These are phyloP conservation scores for Spea bombifrons DNA, from an alignment of 2,113 vertebrate genomes.

Conservation along the genomic window DNA sequence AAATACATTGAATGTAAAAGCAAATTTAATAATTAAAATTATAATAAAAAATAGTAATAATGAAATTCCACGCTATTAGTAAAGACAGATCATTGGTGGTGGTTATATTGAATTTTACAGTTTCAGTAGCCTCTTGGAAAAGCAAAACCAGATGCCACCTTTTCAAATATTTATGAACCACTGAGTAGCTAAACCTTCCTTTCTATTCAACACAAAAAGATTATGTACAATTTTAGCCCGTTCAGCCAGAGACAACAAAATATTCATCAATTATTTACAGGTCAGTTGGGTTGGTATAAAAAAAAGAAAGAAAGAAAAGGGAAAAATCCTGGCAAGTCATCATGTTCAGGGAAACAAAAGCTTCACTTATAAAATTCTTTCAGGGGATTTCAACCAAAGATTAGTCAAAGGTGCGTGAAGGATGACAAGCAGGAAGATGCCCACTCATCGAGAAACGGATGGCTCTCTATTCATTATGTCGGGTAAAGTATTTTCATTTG, in stretches of 20 bases:
- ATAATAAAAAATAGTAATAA: not conserved
- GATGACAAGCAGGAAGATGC: slow-evolving; percentile 27
- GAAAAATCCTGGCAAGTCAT: slow-evolving; percentile 17
- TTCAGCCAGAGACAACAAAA: slow-evolving; percentile 42
- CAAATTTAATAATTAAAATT: too few relatives aligned
- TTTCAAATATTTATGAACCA: slow-evolving; percentile 29
- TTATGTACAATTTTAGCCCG: slow-evolving; percentile 32
- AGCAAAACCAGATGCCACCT: slow-evolving; percentile 44
- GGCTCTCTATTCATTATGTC: slow-evolving; percentile 34
- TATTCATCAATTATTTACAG: slow-evolving; percentile 44
- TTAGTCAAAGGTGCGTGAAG: slow-evolving; percentile 31
- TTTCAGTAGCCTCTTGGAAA: slow-evolving; percentile 42
- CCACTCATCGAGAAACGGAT: not conserved
- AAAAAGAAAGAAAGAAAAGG: slow-evolving; percentile 10
- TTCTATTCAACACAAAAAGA: slow-evolving; percentile 36
- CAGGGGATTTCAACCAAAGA: slow-evolving; percentile 38
- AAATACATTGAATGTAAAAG: too few relatives aligned
- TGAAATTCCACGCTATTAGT: not conserved
- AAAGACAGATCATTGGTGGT: slow-evolving; percentile 6
- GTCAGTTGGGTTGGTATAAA: slow-evolving; percentile 23
- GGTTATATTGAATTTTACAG: slow-evolving; percentile 21
- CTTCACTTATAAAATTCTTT: slow-evolving; percentile 35
- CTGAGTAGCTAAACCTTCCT: slow-evolving; percentile 39
- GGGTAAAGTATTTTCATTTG: slow-evolving; percentile 27
- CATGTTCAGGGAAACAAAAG: slow-evolving; percentile 37